Percentiles rank a stretch among this genome's conserved stretches.
Evolutionary conservation across 2,888 invertebrate species (phyloP).

Genomic region (Dryococelus australis): DNA sequence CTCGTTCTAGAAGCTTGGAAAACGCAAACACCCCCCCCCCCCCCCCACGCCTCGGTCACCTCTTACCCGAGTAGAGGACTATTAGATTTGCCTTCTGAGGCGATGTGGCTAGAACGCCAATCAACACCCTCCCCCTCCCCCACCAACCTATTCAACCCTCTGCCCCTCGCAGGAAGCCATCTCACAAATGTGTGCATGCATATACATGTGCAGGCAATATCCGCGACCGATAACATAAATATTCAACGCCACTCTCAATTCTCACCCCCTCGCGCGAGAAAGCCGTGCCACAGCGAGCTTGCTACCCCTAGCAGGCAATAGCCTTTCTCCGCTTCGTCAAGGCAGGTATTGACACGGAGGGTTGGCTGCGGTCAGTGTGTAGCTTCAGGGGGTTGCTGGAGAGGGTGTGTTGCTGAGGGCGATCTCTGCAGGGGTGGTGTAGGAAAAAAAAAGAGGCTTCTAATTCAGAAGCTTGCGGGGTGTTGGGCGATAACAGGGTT

Average conservation of each 20-base stretch:
- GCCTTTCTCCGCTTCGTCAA: background rate
- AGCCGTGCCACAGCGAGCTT: too few species aligned
- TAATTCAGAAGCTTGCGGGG: too few species aligned
- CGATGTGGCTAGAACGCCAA: too few species aligned
- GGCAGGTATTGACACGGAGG: background rate
- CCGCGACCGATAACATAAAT: slow-evolving; percentile 28
- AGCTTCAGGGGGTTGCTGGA: background rate
- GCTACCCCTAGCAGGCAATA: background rate
- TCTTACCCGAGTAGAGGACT: too few species aligned
- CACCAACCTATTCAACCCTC: background rate
- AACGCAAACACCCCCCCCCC: too few species aligned
- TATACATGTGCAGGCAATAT: slow-evolving; percentile 26
- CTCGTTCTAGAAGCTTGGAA: too few species aligned
- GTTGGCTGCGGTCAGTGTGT: background rate
- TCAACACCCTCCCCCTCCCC: background rate
- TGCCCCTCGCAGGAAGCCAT: background rate
- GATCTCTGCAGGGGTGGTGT: too few species aligned
- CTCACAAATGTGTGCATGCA: background rate
- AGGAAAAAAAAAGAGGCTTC: too few species aligned
- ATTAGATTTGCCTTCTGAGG: too few species aligned
- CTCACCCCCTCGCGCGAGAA: too few species aligned
- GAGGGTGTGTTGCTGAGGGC: background rate
- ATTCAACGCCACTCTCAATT: background rate
- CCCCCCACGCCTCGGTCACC: too few species aligned
- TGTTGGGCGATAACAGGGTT: too few species aligned